These are phyloP conservation scores for Pemphigus obesinymphae DNA, from an alignment of 1,140 invertebrate species.

Conservation along the genomic window DNA sequence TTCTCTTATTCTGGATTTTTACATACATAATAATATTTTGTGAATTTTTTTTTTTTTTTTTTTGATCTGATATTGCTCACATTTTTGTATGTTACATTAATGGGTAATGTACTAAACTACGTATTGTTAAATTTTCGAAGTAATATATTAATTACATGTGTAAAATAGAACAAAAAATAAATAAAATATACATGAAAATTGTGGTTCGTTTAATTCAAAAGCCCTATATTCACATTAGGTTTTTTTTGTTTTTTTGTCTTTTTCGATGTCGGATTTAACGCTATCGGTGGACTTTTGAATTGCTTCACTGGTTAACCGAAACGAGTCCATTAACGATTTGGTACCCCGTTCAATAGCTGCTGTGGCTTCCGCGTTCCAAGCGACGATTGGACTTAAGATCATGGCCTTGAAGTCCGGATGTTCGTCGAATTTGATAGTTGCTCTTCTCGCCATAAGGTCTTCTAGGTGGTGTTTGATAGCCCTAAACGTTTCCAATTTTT, in stretches of 20 bases:
- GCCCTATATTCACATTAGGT: neutral
- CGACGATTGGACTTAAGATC: neutral
- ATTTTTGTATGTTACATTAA: no score
- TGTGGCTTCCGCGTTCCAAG: neutral
- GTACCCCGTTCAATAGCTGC: neutral
- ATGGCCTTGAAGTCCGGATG: slow-evolving; percentile 5
- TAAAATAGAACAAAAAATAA: no score
- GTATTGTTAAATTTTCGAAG: no score
- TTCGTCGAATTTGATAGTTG: neutral
- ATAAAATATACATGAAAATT: no score
- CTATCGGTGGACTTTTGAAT: slow-evolving; percentile 14
- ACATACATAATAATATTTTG: no score
- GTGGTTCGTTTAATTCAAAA: neutral
- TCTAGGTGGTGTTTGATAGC: slow-evolving; percentile 2
- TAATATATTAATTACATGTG: no score
- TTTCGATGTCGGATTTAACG: slow-evolving; percentile 1
- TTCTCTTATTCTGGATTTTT: no score
- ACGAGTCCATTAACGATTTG: neutral
- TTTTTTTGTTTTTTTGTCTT: slow-evolving; percentile 15
- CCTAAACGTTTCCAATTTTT: slow-evolving; percentile 6
- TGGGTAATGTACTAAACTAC: no score
- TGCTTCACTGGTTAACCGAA: neutral
- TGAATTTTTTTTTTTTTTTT: no score
- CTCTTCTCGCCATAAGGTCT: neutral
- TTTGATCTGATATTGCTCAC: no score